Evolutionary conservation across 2,113 vertebrate species (phyloP).

Genomic region (Emydocephalus ijimae): DNA sequence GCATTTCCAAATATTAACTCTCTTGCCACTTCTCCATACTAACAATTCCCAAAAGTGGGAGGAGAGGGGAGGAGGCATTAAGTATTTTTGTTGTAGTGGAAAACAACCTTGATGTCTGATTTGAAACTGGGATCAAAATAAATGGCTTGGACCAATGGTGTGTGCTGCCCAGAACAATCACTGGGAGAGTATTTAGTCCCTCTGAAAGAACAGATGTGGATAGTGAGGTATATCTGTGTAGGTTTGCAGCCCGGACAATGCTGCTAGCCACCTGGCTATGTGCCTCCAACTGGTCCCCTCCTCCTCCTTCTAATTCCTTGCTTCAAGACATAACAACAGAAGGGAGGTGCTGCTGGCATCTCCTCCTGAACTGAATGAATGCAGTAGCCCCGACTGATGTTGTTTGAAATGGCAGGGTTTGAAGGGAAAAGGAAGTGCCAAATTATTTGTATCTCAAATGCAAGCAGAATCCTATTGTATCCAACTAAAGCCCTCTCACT

Average conservation of each 20-base stretch:
- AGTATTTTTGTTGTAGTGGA: slow-evolving; percentile 61
- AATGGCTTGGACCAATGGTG: slow-evolving; percentile 50
- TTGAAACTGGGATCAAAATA: slow-evolving; percentile 65
- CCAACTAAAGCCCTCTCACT: not conserved
- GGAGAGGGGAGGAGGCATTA: not conserved
- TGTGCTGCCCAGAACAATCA: slow-evolving; percentile 69
- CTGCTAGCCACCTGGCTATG: slow-evolving; percentile 45
- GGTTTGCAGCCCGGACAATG: not conserved
- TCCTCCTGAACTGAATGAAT: rapidly evolving
- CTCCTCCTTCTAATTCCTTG: slow-evolving; percentile 17
- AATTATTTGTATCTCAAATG: not conserved
- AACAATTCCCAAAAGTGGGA: not conserved
- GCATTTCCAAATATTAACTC: slow-evolving; percentile 71
- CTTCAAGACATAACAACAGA: not conserved
- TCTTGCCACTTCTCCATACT: slow-evolving; percentile 52
- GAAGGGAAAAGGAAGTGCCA: not conserved
- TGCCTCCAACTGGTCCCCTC: not conserved
- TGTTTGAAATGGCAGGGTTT: not conserved
- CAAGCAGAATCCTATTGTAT: not conserved
- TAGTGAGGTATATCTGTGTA: slow-evolving; percentile 48
- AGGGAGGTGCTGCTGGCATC: not conserved
- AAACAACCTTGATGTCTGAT: slow-evolving; percentile 65
- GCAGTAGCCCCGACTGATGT: not conserved
- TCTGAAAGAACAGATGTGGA: slow-evolving; percentile 55
- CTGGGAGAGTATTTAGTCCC: slow-evolving; percentile 50